Base-by-base conservation (phyloP, 2,797 vertebrate genomes). In the Falco biarmicus region DNA sequence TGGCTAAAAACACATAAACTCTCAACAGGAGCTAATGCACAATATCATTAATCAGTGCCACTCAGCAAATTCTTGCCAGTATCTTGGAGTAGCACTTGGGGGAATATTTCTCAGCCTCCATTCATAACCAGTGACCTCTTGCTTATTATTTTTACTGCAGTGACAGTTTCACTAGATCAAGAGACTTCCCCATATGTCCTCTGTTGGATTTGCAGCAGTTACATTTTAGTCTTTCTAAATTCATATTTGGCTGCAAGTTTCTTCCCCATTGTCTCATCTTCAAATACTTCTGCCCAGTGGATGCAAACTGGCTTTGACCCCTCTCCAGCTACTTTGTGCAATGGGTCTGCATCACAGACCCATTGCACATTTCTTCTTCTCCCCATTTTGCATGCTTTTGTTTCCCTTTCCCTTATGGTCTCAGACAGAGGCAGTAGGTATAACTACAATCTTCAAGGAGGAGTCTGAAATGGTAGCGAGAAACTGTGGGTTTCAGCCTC, bases 71-170 rank as follows among this genome's bases (percentile, higher is more conserved):
- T 91, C 89, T 64, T 81, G 29, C 60, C 29, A 29, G 64, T 60
- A 59, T 41, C 69, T 97, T 37, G 13, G 69, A 90, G 73, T 32
- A 86, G 48, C 75, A 61, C 48, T 32, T 69, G 60, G 20, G 41
- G 64, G 13, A 89, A 41, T 63, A 64, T 87, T 92, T 80, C 60
- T 89, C 79, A 89, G 64, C 48, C 20, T 93, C 43, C n/a, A 50
- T 83, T 80, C 91, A 54, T 64, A 71, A 83, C 51, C 71, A 80
- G 53, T 91, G 84, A 83, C 82, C 79, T 89, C 82, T 94, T 59
- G 41, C 50, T 89, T 91, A 80, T 90, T 87, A 54, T 66, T 78
- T 92, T 85, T 66, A 60, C 68, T 81, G 24, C 61, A 80, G 48
- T 18, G 61, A 68, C 68, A 87, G 45, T 85, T 95, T 78, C 74